Conservation (phyloP, 2,888 invertebrate genomes). For the Phortica okadai region DNA sequence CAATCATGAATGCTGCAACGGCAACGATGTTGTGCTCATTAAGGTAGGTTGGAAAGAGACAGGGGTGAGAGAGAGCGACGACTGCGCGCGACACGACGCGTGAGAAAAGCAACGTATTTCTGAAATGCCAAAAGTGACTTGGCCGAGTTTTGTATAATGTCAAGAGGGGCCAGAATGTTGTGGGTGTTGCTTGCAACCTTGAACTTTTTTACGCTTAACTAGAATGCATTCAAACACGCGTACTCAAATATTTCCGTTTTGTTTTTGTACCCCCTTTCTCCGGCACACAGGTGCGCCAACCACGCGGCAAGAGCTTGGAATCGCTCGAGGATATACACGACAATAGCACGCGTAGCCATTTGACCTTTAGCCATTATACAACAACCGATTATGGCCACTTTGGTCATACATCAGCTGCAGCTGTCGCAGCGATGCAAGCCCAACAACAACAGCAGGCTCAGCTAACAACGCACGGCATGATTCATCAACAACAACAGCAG, state of each 20-base stretch:
- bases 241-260: not conserved
- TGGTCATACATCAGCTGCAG: conserved; percentile 64
- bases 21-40: conserved; percentile 76
- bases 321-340: conserved; percentile 88
- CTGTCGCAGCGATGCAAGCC: conserved; percentile 47
- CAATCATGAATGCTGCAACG: conserved; percentile 75
- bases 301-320: conserved; percentile 90
- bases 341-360: conserved; percentile 77
- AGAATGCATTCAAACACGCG: conserved; percentile 40
- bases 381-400: conserved; percentile 76
- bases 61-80: not conserved
- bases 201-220: conserved; percentile 47
- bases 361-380: conserved; percentile 76
- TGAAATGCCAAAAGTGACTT: conserved; percentile 25
- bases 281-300: conserved; percentile 82
- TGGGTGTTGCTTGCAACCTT: conserved; percentile 47
- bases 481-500: conserved; percentile 58
- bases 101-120: not conserved
- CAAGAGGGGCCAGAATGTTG: conserved; percentile 28
- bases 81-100: no score
- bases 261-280: conserved; percentile 6
- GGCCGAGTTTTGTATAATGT: not conserved
- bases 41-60: conserved; percentile 64
- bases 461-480: conserved; percentile 37
- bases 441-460: conserved; percentile 52